A percentile compares a stretch with the other conserved stretches of the same genome.
Evolutionary conservation across 2,113 vertebrate species (phyloP).

Genomic region (Cottus gobio): DNA sequence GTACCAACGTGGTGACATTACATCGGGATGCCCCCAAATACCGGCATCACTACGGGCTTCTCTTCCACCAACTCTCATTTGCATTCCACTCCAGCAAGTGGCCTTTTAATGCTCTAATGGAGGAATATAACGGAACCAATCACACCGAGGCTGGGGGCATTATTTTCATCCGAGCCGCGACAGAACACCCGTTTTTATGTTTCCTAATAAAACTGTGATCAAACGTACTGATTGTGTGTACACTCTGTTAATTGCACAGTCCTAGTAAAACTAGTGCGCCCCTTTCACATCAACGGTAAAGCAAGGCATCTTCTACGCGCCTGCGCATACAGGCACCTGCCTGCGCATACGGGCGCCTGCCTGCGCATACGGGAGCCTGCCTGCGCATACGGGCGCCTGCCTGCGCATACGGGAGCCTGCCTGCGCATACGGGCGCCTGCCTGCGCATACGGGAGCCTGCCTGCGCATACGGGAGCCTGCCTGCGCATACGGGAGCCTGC

Average conservation of each 20-base stretch:
- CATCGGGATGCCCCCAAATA: slow-evolving; percentile 29
- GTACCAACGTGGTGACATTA: slow-evolving; percentile 36
- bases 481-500: too few relatives aligned
- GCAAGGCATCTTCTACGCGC: too few relatives aligned
- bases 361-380: too few relatives aligned
- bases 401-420: too few relatives aligned
- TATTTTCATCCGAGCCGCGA: slow-evolving; percentile 16
- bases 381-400: too few relatives aligned
- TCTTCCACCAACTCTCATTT: background rate
- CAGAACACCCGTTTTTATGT: background rate
- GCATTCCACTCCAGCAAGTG: background rate
- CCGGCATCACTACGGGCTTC: background rate
- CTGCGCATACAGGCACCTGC: too few relatives aligned
- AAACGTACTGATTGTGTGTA: slow-evolving; percentile 5
- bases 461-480: too few relatives aligned
- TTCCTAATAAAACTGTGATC: slow-evolving; percentile 6
- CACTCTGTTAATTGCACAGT: background rate
- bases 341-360: too few relatives aligned
- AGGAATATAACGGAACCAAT: slow-evolving; percentile 29
- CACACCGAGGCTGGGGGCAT: background rate
- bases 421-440: too few relatives aligned
- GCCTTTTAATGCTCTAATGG: slow-evolving; percentile 31
- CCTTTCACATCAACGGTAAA: too few relatives aligned
- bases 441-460: too few relatives aligned
- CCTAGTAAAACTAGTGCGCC: too few relatives aligned